phyloP scores from a whole-genome alignment of 2,113 vertebrate genomes.

The Ammodytes dubius region DNA sequence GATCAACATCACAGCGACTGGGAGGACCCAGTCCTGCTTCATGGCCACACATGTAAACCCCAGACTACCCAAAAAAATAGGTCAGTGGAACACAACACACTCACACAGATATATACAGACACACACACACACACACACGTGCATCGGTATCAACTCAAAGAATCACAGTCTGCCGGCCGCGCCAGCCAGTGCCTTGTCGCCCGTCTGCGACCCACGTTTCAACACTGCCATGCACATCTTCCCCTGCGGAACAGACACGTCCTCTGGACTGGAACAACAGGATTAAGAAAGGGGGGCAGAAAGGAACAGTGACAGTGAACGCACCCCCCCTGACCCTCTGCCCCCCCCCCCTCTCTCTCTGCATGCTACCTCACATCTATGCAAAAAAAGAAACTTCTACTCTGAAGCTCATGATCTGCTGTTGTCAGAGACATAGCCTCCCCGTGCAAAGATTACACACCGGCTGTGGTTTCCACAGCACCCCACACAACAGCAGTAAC shows the following conservation, averaged over 20 bases:
- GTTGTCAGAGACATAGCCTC: conserved; percentile 27
- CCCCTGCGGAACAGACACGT: conserved; percentile 61
- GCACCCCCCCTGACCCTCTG: conserved; percentile 7
- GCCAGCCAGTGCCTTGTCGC: conserved; percentile 53
- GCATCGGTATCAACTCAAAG: conserved; percentile 75
- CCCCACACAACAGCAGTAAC: conserved; percentile 47
- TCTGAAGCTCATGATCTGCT: conserved; percentile 33
- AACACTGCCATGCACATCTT: conserved; percentile 60
- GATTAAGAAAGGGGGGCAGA: conserved; percentile 66
- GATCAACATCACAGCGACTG: conserved; percentile 79
- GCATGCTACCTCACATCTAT: conserved; percentile 31
- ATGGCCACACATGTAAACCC: conserved; percentile 77
- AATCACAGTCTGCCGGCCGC: conserved; percentile 67
- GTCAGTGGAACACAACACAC: conserved; percentile 87
- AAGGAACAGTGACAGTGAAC: conserved; percentile 33
- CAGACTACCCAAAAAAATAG: conserved; percentile 79
- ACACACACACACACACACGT: conserved; percentile 33
- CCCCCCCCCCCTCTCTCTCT: conserved; percentile 1
- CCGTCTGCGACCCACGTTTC: conserved; percentile 64
- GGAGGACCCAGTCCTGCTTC: conserved; percentile 77
- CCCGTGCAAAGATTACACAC: conserved; percentile 38
- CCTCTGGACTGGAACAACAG: conserved; percentile 78
- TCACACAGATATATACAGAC: conserved; percentile 24
- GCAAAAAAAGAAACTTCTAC: conserved; percentile 55
- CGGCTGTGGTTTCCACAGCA: conserved; percentile 56